A percentile compares a stretch with the other conserved stretches of the same genome.
These are phyloP conservation scores for Formica aserva DNA, from an alignment of 2,888 invertebrate genomes.

Conservation along the genomic window DNA sequence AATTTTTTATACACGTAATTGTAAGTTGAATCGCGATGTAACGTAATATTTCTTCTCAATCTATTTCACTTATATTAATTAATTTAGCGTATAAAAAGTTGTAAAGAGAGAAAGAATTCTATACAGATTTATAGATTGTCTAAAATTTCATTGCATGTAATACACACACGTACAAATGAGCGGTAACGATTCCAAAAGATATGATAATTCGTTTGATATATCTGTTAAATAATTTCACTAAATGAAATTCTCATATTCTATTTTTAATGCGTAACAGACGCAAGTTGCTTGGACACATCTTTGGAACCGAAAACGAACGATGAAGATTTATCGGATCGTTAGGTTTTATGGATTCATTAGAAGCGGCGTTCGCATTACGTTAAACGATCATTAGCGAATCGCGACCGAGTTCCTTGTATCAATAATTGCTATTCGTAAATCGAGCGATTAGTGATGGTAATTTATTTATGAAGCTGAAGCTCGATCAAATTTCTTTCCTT, in stretches of 20 bases:
- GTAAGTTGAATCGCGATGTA: neutral
- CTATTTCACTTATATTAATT: neutral
- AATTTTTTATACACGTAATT: neutral
- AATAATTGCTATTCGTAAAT: slow-evolving; percentile 21
- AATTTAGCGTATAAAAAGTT: neutral
- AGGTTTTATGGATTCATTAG: slow-evolving; percentile 42
- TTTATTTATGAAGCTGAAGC: neutral
- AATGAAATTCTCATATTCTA: slow-evolving; percentile 19
- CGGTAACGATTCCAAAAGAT: neutral
- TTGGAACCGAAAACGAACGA: slow-evolving; percentile 1
- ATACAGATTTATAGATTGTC: neutral
- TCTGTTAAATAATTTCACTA: slow-evolving; percentile 28
- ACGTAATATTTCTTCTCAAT: neutral
- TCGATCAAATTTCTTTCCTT: neutral
- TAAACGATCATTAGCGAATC: slow-evolving; percentile 16
- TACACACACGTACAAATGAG: neutral
- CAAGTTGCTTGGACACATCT: slow-evolving; percentile 1
- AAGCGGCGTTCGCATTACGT: neutral
- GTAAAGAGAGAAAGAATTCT: neutral
- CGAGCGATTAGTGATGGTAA: neutral
- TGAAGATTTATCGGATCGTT: slow-evolving; percentile 34
- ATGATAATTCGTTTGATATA: neutral
- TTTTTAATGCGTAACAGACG: slow-evolving; percentile 31
- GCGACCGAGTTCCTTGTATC: neutral
- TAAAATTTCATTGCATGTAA: neutral